A percentile compares a stretch with the other conserved stretches of the same genome.
Evolutionary conservation across 2,888 invertebrate genomes (phyloP).

Genomic region (Andrena chrysosceles): DNA sequence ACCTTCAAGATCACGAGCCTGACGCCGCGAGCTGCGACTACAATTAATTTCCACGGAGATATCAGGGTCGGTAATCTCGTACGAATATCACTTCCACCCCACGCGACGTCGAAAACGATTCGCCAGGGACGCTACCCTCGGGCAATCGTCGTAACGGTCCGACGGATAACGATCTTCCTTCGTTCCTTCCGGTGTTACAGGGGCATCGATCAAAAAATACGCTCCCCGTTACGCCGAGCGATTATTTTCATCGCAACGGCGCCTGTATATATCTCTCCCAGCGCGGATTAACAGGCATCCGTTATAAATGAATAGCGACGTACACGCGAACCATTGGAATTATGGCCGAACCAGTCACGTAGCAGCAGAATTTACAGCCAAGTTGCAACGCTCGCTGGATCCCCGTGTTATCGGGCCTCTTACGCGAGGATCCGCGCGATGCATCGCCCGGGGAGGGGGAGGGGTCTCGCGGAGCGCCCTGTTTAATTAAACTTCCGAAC

Average conservation of each 20-base stretch:
- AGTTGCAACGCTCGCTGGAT: constrained; percentile 30
- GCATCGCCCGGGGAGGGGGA: constrained; percentile 47
- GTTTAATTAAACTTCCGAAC: constrained; percentile 75
- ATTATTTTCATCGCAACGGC: constrained; percentile 11
- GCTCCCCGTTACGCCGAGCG: neutral
- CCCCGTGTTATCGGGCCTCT: constrained; percentile 16
- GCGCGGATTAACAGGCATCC: constrained; percentile 30
- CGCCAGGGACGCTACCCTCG: constrained; percentile 4
- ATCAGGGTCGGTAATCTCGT: constrained; percentile 24
- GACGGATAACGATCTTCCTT: constrained; percentile 17
- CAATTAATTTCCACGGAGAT: constrained; percentile 31
- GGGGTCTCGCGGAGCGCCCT: constrained; percentile 58
- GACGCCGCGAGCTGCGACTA: neutral
- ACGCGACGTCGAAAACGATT: constrained; percentile 20
- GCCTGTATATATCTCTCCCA: neutral
- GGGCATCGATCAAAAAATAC: constrained; percentile 23
- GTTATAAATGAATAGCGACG: constrained; percentile 43
- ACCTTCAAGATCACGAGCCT: neutral
- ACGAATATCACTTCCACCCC: constrained; percentile 14
- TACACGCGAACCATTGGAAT: constrained; percentile 42
- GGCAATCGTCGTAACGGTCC: constrained; percentile 1
- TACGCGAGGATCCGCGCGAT: constrained; percentile 22
- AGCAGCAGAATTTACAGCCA: constrained; percentile 27
- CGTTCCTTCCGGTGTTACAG: neutral
- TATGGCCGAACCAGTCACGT: constrained; percentile 27